Conservation (phyloP, 2,113 vertebrate species). For the Bubo blakistoni region DNA sequence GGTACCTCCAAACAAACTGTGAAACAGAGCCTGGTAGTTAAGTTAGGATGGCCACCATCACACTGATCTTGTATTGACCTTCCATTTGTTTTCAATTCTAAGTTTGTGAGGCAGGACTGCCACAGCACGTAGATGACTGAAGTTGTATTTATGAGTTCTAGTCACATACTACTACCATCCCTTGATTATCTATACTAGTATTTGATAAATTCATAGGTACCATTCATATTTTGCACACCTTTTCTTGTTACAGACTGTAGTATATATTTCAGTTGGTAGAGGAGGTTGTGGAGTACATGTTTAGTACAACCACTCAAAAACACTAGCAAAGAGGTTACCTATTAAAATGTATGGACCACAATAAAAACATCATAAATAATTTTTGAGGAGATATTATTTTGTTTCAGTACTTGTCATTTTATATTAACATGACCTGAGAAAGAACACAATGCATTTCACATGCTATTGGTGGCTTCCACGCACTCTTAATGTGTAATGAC, state of each 20-base stretch:
- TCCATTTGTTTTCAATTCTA: neutral
- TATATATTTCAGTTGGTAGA: neutral
- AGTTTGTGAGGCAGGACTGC: neutral
- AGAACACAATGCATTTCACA: neutral
- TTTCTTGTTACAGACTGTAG: neutral
- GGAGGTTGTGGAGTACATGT: neutral
- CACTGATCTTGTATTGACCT: neutral
- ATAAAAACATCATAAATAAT: neutral
- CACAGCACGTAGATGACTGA: neutral
- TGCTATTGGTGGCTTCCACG: neutral
- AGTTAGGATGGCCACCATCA: neutral
- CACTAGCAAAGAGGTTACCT: neutral
- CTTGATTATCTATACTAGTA: neutral
- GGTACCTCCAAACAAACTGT: neutral
- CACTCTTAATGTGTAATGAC: neutral
- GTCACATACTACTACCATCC: neutral
- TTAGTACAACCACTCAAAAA: neutral
- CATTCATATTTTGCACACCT: neutral
- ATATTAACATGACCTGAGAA: neutral
- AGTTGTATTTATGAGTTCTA: neutral
- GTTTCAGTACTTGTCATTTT: neutral
- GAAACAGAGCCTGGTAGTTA: neutral
- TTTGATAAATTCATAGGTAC: neutral
- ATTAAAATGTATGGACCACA: neutral
- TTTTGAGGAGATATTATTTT: neutral